Evolutionary conservation across 2,888 invertebrate species (phyloP).

Genomic region (Agelastica alni): DNA sequence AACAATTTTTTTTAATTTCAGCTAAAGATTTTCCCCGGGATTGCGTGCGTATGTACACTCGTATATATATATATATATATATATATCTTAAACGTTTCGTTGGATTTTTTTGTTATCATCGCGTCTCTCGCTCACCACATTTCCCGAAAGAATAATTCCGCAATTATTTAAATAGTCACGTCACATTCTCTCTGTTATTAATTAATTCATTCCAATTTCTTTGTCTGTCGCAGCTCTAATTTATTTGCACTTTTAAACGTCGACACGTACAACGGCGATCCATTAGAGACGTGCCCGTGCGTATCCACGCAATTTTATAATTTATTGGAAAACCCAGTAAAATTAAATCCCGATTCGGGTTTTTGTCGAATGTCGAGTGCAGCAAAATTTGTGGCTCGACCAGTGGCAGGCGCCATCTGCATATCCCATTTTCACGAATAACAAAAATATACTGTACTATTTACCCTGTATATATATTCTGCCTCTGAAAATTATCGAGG

Average conservation of each 20-base stretch:
- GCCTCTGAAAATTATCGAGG: too few relatives aligned
- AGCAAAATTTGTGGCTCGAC: conserved; percentile 25
- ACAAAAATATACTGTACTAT: too few relatives aligned
- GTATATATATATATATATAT: too few relatives aligned
- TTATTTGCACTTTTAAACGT: conserved; percentile 40
- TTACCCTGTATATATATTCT: too few relatives aligned
- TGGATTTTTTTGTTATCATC: conserved; percentile 24
- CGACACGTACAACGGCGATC: conserved; percentile 36
- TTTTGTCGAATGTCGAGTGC: conserved; percentile 30
- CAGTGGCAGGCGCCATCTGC: too few relatives aligned
- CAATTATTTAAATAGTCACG: conserved; percentile 35
- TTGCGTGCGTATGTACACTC: conserved; percentile 9
- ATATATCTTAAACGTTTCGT: background rate
- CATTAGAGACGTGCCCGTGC: conserved; percentile 36
- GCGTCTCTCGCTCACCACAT: conserved; percentile 25
- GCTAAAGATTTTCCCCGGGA: background rate
- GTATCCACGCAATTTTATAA: conserved; percentile 37
- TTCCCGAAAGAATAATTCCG: conserved; percentile 28
- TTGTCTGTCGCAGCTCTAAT: conserved; percentile 32
- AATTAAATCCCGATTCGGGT: conserved; percentile 32
- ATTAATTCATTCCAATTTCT: conserved; percentile 37
- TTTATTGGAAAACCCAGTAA: conserved; percentile 31
- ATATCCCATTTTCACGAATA: too few relatives aligned
- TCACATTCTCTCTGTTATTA: conserved; percentile 32
- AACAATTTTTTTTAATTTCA: too few relatives aligned